Conservation (phyloP, 1,140 invertebrate genomes). For the Apis laboriosa region DNA sequence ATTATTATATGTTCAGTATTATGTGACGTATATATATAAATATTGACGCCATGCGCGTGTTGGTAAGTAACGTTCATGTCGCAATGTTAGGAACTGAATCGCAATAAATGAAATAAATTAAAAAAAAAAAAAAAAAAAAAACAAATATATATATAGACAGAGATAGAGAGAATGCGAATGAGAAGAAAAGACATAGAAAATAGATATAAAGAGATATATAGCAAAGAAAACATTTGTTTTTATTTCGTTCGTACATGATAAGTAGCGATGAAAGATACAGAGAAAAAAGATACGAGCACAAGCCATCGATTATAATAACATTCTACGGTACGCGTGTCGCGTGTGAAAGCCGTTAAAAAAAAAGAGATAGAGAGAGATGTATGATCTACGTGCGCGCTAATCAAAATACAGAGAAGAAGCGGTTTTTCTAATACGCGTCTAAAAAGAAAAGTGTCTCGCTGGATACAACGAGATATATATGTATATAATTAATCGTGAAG, state of each 20-base stretch:
- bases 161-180: conserved; percentile 18
- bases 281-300: conserved; percentile 40
- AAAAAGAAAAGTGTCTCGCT: conserved; percentile 4
- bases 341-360: conserved; percentile 30
- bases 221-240: conserved; percentile 35
- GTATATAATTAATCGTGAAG: conserved; percentile 39
- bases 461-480: not conserved
- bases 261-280: conserved; percentile 38
- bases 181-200: conserved; percentile 31
- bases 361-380: not conserved
- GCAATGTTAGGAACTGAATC: not conserved
- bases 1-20: not conserved
- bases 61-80: not conserved
- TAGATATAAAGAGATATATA: conserved; percentile 26
- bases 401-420: conserved; percentile 27
- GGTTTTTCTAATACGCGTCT: conserved; percentile 13
- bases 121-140: not conserved
- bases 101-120: conserved; percentile 35
- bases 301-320: conserved; percentile 3
- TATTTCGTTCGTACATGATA: conserved; percentile 50
- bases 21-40: not conserved
- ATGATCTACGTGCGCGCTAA: conserved; percentile 24
- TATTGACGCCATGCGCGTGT: conserved; percentile 18
- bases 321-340: conserved; percentile 19
- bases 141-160: not conserved